Base-by-base conservation (phyloP, 2,888 invertebrate species). In the Aethes cnicana region DNA sequence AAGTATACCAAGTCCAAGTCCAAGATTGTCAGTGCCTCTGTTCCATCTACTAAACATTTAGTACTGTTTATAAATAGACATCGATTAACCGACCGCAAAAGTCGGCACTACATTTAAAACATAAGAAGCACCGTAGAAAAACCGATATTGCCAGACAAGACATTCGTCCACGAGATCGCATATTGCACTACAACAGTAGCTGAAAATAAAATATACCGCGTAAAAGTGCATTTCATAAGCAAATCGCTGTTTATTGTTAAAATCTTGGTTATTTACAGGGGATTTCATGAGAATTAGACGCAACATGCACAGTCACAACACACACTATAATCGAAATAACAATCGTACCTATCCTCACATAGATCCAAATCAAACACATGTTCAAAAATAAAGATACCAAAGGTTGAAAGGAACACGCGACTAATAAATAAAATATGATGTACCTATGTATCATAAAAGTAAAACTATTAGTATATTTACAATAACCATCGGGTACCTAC, bases 161-260 rank as follows among this genome's bases (percentile, higher is more conserved):
- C 62, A 57, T 61, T 58, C 53, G 61, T 58, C 39, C 53, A 62
- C 55, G 77, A 79, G 79, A 80, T 77, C 80, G 74, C 68, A 60
- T 77, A 76, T 77, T 78, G 74, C 75, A 77, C 75, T 70, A 62
- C 57, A 58, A 59, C 54, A 49, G n/a, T n/a, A n/a, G n/a, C n/a
- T n/a, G 12, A 25, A 36, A 36, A 37, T 41, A 9, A 32, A 43
- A 25, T 16, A n/a, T 17, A 9, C 36, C 48, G 42, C 32, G 18
- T 28, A 9, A 42, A 9, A 9, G 11, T 57, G 59, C 69, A 75
- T 68, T 71, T 79, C 41, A 53, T 35, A 47, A 47, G 47, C 23
- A 48, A 41, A 26, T 28, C 35, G 18, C 21, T 30, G 32, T 21
- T 64, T 61, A 67, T 61, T 66, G 63, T 63, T 63, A 63, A 71